A percentile compares a stretch with the other conserved stretches of the same genome.
These are phyloP conservation scores for Melanocharis versteri DNA, from an alignment of 2,113 vertebrate genomes.

Conservation along the genomic window DNA sequence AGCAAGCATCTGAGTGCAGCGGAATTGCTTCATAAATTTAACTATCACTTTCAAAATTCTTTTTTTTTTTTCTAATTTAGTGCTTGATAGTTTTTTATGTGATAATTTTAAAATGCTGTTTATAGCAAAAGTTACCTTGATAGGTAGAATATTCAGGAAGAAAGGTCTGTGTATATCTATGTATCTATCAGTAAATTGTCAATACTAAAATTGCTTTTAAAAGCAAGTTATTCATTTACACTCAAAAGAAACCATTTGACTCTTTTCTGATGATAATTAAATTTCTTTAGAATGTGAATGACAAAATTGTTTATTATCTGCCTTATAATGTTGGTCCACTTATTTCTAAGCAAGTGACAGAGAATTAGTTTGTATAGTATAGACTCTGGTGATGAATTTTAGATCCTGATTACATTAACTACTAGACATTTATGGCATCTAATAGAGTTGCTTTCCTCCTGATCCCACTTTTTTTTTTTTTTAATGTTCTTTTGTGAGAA, in stretches of 20 bases:
- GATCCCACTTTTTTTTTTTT: background rate
- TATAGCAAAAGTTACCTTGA: slow-evolving; percentile 82
- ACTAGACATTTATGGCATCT: background rate
- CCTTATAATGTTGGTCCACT: background rate
- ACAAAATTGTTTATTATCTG: background rate
- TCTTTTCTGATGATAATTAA: slow-evolving; percentile 7
- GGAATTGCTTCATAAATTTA: slow-evolving; percentile 83
- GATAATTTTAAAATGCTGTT: slow-evolving; percentile 77
- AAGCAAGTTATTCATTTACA: background rate
- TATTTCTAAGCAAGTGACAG: background rate
- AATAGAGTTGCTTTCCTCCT: background rate
- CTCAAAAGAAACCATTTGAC: background rate
- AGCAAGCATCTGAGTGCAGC: slow-evolving; percentile 68
- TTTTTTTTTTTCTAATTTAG: slow-evolving; percentile 77
- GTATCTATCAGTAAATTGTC: background rate
- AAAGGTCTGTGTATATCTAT: background rate
- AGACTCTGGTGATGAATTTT: background rate
- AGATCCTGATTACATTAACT: background rate
- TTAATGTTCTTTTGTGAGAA: background rate
- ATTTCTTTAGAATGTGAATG: background rate
- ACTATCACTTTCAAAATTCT: slow-evolving; percentile 77
- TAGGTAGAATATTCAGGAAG: slow-evolving; percentile 43
- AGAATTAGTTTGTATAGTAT: background rate
- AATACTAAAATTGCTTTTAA: background rate
- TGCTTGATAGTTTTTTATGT: slow-evolving; percentile 82